These are phyloP conservation scores for Glandiceps talaboti DNA, from an alignment of 53 echinoderm and acorn worm species.

Conservation along the genomic window DNA sequence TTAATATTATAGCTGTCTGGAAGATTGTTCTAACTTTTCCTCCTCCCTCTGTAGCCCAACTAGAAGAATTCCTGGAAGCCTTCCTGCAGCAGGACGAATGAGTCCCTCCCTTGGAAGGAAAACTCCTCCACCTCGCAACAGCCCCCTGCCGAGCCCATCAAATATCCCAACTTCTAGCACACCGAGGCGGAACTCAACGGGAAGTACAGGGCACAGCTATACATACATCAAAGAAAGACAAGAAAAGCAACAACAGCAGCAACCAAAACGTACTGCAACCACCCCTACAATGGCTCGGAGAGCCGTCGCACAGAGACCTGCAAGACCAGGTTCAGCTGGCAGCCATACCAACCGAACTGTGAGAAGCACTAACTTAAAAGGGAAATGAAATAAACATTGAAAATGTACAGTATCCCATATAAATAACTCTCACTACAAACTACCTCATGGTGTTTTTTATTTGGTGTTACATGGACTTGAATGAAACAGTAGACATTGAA, in stretches of 20 bases:
- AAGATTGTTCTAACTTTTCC: too few species aligned
- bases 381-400: not conserved
- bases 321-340: not conserved
- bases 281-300: not conserved
- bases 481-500: too few species aligned
- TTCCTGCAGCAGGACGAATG: too few species aligned
- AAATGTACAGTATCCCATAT: not conserved
- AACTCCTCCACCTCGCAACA: not conserved
- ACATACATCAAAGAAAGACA: not conserved
- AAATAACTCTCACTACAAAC: not conserved
- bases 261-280: not conserved
- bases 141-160: not conserved
- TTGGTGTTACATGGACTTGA: too few species aligned
- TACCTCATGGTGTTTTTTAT: not conserved
- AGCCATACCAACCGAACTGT: too few species aligned
- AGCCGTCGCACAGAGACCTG: not conserved
- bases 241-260: not conserved
- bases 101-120: not conserved
- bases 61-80: not conserved
- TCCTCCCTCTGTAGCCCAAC: not conserved
- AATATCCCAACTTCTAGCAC: not conserved
- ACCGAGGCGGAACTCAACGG: not conserved
- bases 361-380: too few species aligned
- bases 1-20: too few species aligned
- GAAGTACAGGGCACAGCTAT: not conserved